phyloP scores from a whole-genome alignment of 2,888 invertebrate genomes.

The Leucania comma region DNA sequence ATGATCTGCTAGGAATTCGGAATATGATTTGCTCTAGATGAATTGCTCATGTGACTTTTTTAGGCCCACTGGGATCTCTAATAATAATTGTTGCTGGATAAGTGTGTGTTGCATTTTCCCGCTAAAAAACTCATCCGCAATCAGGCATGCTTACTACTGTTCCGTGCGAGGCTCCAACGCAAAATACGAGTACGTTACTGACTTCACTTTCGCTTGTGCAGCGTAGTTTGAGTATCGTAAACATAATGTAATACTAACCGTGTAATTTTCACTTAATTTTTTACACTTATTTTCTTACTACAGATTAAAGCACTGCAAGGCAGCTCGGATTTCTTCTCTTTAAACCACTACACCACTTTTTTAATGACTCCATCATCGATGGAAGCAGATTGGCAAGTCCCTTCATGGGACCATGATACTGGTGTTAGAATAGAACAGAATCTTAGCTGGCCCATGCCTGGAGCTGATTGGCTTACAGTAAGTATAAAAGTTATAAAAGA shows the following conservation, averaged over 20 bases:
- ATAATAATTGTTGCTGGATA: too few relatives aligned
- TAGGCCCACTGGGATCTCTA: too few relatives aligned
- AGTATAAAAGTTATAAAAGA: too few relatives aligned
- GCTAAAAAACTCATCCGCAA: not conserved
- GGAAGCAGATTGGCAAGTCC: constrained; percentile 76
- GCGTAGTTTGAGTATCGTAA: too few relatives aligned
- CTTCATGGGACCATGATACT: constrained; percentile 83
- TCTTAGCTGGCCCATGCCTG: constrained; percentile 83
- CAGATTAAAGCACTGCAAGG: constrained; percentile 81
- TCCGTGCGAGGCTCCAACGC: not conserved
- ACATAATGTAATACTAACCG: too few relatives aligned
- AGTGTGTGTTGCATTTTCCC: too few relatives aligned
- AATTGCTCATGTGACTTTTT: too few relatives aligned
- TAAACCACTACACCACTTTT: constrained; percentile 91
- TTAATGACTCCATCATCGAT: constrained; percentile 80
- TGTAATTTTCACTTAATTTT: not conserved
- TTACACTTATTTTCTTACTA: constrained; percentile 39
- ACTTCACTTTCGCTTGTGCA: too few relatives aligned
- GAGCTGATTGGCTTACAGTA: constrained; percentile 85
- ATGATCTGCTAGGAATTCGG: too few relatives aligned
- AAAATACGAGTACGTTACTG: too few relatives aligned
- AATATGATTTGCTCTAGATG: too few relatives aligned
- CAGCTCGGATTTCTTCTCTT: constrained; percentile 91
- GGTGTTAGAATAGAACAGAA: constrained; percentile 80
- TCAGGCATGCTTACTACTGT: too few relatives aligned